These are phyloP conservation scores for Parnassius apollo DNA, from an alignment of 2,888 invertebrate species.

Conservation along the genomic window DNA sequence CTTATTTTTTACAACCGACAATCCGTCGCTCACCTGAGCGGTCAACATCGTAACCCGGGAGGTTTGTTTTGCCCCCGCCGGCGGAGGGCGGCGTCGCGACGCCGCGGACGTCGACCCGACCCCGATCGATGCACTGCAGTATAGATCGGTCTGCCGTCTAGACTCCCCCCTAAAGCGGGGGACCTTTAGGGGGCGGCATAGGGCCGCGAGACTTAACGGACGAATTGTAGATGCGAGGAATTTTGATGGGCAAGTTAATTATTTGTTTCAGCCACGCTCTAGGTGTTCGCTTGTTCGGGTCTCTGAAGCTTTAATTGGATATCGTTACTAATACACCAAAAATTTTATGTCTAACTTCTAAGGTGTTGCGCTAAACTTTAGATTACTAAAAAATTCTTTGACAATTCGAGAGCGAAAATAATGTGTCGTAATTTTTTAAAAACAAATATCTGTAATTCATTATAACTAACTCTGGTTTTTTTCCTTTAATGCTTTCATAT, in stretches of 20 bases:
- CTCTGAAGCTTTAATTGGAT: conserved; percentile 23
- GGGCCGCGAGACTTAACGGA: conserved; percentile 40
- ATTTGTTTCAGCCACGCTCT: conserved; percentile 48
- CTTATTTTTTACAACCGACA: conserved; percentile 41
- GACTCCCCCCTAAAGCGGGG: conserved; percentile 47
- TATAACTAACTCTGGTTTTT: too few relatives aligned
- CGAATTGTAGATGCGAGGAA: conserved; percentile 56
- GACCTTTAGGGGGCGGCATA: conserved; percentile 28
- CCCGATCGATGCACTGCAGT: conserved; percentile 73
- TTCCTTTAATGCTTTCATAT: too few relatives aligned
- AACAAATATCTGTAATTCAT: too few relatives aligned
- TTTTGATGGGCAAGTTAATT: conserved; percentile 57
- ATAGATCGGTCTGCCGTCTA: conserved; percentile 78
- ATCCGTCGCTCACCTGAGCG: conserved; percentile 55
- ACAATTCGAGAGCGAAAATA: too few relatives aligned
- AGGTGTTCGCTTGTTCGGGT: conserved; percentile 6
- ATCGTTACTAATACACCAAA: conserved; percentile 13
- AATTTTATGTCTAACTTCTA: not conserved
- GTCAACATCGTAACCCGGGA: conserved; percentile 50
- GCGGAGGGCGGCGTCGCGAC: conserved; percentile 40
- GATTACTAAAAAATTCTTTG: too few relatives aligned
- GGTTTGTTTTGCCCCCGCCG: conserved; percentile 61
- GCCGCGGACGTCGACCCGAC: conserved; percentile 55
- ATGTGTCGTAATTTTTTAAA: too few relatives aligned
- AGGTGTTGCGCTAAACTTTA: not conserved